A percentile compares a stretch with the other conserved stretches of the same genome.
Evolutionary conservation across 2,888 invertebrate species (phyloP).

Genomic region (Pteria penguin): DNA sequence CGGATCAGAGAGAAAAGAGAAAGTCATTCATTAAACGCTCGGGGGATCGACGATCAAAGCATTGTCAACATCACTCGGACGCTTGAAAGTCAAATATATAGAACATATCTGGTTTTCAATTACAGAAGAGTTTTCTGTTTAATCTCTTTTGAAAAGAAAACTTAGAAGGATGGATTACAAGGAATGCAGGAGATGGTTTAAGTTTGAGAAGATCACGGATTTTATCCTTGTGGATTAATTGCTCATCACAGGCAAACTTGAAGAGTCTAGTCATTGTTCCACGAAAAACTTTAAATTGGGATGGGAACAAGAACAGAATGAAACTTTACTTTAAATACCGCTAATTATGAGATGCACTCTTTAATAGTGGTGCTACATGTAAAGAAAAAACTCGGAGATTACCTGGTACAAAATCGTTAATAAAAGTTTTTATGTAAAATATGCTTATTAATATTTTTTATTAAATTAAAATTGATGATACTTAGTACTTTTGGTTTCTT

Average conservation of each 20-base stretch:
- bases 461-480: no score
- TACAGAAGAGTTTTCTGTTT: slow-evolving; percentile 13
- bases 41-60: slow-evolving; percentile 1
- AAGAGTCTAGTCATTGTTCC: background rate
- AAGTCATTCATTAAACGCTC: slow-evolving; percentile 13
- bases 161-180: slow-evolving; percentile 5
- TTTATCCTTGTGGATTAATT: background rate
- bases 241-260: background rate
- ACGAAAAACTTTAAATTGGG: no score
- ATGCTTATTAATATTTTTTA: no score
- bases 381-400: no score
- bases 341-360: no score
- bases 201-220: background rate
- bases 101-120: slow-evolving; percentile 15
- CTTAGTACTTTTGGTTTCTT: no score
- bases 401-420: no score
- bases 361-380: no score
- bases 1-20: slow-evolving; percentile 4
- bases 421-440: no score
- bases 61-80: slow-evolving; percentile 18
- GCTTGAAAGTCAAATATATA: slow-evolving; percentile 12
- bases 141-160: slow-evolving; percentile 7
- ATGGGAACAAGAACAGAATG: no score
- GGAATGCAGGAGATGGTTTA: background rate
- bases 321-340: no score